Base-by-base conservation (phyloP, 2,888 invertebrate genomes). In the Ceraclea dissimilis region DNA sequence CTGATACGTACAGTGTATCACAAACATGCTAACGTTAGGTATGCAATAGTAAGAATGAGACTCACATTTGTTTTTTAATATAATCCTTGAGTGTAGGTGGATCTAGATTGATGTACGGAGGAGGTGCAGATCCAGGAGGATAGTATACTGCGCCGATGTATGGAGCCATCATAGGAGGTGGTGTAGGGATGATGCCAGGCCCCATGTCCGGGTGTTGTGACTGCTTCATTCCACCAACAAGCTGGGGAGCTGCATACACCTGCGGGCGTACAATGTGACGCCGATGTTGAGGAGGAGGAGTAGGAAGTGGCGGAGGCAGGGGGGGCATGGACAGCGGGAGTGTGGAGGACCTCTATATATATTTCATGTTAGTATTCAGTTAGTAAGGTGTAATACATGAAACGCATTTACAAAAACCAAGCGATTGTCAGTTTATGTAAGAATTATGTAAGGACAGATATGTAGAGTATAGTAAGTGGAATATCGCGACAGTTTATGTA, bases 41-140 rank as follows among this genome's bases (percentile, higher is more conserved):
- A n/a, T n/a, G n/a, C n/a, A n/a, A n/a, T n/a, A n/a, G n/a, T n/a
- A 26, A 39, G 13, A 39, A 39, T 13, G n/a, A 39, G 5, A n/a
- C 43, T 83, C 88, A 93, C 93, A 94, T 90, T 78, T 95, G 94
- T 67, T 92, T 92, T 71, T 85, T 87, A 63, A 94, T 86, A 63
- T 87, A 84, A 61, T 92, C 92, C 73, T 89, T 91, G 11, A 93
- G 74, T 59, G 86, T 85, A 2, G 68, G 69, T 54, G 80, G 79
- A 64, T 86, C 84, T 10, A 81, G 64, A 11, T 79, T 79, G 22
- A 79, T 67, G 18, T 79, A 81, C 65, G 76, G 80, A 6, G 76
- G 71, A 18, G 74, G 66, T 22, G 63, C 67, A 52, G 63, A 67
- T 0, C 73, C 71, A 0, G 71, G 67, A 19, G 80, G 79, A 55